Conservation (phyloP, 2,113 vertebrate genomes). For the Tursiops truncatus region DNA sequence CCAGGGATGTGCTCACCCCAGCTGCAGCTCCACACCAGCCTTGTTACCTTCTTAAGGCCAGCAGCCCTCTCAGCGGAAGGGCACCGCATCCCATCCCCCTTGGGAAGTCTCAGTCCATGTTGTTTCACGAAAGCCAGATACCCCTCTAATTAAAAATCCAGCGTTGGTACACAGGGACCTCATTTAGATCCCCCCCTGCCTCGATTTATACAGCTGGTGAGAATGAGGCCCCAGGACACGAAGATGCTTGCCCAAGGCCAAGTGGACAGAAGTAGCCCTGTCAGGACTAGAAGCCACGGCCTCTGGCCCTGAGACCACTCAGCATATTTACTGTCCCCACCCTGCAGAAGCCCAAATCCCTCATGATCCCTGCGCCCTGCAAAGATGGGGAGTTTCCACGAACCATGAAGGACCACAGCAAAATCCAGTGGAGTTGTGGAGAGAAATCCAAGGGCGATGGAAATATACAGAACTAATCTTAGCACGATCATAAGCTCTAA, state of each 20-base stretch:
- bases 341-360: neutral
- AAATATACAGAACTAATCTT: neutral
- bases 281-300: neutral
- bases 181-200: neutral
- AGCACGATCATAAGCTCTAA: rapidly evolving
- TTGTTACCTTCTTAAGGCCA: neutral
- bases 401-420: neutral
- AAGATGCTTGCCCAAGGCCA: neutral
- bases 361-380: neutral
- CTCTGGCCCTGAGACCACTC: neutral
- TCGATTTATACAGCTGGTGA: rapidly evolving
- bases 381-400: neutral
- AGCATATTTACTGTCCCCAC: neutral
- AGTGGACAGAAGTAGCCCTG: neutral
- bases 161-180: rapidly evolving
- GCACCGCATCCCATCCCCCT: rapidly evolving
- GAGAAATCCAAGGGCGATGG: neutral
- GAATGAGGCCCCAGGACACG: rapidly evolving
- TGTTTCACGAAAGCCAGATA: neutral
- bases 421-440: neutral
- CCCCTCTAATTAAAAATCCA: neutral
- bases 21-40: rapidly evolving
- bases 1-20: neutral
- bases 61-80: neutral
- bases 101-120: neutral